Base-by-base conservation (phyloP, 2,797 vertebrate genomes). In the Champsocephalus esox region DNA sequence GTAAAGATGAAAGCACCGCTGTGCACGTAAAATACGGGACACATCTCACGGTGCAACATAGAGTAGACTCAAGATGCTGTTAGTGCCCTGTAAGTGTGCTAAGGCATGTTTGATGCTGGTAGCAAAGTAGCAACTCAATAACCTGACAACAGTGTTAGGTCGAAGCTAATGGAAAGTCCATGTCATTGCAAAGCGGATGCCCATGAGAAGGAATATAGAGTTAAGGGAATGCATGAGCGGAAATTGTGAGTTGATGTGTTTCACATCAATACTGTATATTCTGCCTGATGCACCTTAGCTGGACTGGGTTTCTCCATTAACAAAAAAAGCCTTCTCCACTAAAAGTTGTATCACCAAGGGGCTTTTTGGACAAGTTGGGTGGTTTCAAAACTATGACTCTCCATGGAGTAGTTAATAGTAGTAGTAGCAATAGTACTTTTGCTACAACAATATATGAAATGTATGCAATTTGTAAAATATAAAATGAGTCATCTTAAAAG, bases 121-220 rank as follows among this genome's bases (percentile, higher is more conserved):
- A 70, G 69, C 48, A 66, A 84, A 73, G 76, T 44, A 73, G 70
- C 64, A 61, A 78, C 41, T 55, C 51, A 10, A 61, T 80, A 57
- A 69, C 67, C 62, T 72, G 77, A 88, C 79, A 89, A 64, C 81
- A 11, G 63, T 80, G 81, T 83, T 51, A 62, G 80, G 19, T 64
- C 9, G 1, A 65, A 83, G 76, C 81, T 87, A 90, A 89, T 91
- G 87, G 90, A 89, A 89, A 87, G 80, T 88, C 74, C 45, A 70
- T 90, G 88, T 90, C 54, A 17, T 46, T 57, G 70, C 11, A 10
- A 70, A 70, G 70, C 74, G 5, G 71, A 84, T 75, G 77, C 82
- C 82, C 87, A 81, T 48, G 85, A 84, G 84, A 73, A 70, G 73
- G 77, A 78, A 83, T 73, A 41, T 75, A 57, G 55, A 80, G 76